phyloP scores from a whole-genome alignment of 2,113 vertebrate species.

The Riparia riparia region DNA sequence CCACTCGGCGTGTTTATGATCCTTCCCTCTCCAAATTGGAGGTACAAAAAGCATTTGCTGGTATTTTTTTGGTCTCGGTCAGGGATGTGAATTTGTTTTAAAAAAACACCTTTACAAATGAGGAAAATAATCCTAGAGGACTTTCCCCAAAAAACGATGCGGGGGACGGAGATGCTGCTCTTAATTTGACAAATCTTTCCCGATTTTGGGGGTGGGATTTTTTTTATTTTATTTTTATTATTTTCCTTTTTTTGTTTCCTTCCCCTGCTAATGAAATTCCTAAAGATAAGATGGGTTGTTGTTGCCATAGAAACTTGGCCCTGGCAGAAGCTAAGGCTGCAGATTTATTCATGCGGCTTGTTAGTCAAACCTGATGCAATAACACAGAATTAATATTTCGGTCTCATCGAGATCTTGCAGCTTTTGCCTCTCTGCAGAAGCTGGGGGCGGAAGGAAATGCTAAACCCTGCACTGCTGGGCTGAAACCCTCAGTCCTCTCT shows the following conservation, averaged over 20 bases:
- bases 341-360: slow-evolving; percentile 70
- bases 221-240: background rate
- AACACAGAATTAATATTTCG: slow-evolving; percentile 71
- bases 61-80: background rate
- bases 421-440: slow-evolving; percentile 19
- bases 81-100: background rate
- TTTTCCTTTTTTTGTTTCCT: background rate
- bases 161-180: background rate
- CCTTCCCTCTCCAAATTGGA: background rate
- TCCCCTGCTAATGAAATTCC: slow-evolving; percentile 74
- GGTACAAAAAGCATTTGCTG: background rate
- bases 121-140: background rate
- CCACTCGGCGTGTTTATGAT: background rate
- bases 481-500: accelerated
- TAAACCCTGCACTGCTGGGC: background rate
- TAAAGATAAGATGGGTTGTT: slow-evolving; percentile 71
- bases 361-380: slow-evolving; percentile 75
- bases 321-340: slow-evolving; percentile 69
- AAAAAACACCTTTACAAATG: background rate
- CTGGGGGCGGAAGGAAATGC: background rate
- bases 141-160: background rate
- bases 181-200: slow-evolving; percentile 18
- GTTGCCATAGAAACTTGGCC: slow-evolving; percentile 79
- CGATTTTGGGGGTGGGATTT: background rate
- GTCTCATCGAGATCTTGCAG: slow-evolving; percentile 68